phyloP scores from a whole-genome alignment of 2,888 invertebrate genomes.

The Trachelus stipa region DNA sequence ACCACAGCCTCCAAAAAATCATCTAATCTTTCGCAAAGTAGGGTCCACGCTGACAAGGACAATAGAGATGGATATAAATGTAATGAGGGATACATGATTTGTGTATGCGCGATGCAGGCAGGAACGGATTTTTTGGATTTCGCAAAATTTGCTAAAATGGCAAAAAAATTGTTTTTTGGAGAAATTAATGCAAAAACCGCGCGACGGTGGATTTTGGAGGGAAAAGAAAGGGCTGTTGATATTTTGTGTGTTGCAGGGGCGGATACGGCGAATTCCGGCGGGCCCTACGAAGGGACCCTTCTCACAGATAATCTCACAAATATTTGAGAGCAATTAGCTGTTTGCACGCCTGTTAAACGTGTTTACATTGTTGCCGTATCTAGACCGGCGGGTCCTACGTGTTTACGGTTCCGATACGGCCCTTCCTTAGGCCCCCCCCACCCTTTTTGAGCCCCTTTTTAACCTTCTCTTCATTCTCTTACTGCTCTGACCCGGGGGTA shows the following conservation, averaged over 20 bases:
- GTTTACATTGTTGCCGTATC: conserved; percentile 58
- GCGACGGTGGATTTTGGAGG: background rate
- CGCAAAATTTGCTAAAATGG: conserved; percentile 20
- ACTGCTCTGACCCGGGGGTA: background rate
- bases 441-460: background rate
- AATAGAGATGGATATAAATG: background rate
- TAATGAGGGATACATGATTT: background rate
- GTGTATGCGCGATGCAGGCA: background rate
- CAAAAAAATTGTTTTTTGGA: conserved; percentile 15
- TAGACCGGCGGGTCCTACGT: conserved; percentile 46
- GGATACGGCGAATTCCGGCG: background rate
- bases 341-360: conserved; percentile 59
- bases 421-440: background rate
- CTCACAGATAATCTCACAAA: conserved; percentile 58
- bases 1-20: background rate
- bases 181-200: background rate
- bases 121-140: background rate
- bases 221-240: background rate
- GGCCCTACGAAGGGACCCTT: background rate
- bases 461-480: background rate
- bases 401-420: conserved; percentile 45
- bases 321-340: conserved; percentile 64
- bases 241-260: background rate
- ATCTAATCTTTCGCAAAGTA: background rate
- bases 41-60: background rate